Conservation (phyloP, 2,113 vertebrate genomes). For the Martes martes region DNA sequence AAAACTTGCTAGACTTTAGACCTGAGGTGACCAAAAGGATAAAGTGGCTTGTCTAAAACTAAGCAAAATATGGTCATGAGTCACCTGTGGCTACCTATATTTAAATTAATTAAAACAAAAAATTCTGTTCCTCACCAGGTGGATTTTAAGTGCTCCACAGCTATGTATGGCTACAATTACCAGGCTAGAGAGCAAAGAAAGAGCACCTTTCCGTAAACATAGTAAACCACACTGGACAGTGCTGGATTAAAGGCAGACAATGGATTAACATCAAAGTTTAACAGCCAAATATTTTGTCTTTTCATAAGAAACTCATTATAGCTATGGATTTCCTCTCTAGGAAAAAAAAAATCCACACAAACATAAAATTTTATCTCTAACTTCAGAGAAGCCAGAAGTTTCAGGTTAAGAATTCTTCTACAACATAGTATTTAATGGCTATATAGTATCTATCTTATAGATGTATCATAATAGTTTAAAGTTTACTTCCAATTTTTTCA, state of each 20-base stretch:
- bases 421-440: neutral
- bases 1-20: neutral
- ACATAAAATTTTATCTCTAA: neutral
- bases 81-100: neutral
- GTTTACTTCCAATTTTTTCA: neutral
- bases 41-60: neutral
- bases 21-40: neutral
- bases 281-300: neutral
- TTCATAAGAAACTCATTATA: neutral
- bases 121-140: neutral
- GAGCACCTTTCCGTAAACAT: neutral
- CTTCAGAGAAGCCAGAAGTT: neutral
- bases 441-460: neutral
- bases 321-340: neutral
- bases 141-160: neutral
- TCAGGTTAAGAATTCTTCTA: neutral
- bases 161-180: neutral
- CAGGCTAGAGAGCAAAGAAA: neutral
- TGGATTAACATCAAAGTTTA: neutral
- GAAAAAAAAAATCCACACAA: neutral
- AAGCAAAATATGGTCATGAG: neutral
- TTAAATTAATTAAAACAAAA: slow-evolving; percentile 3
- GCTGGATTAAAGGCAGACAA: neutral
- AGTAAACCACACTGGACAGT: neutral
- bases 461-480: neutral